Evolutionary conservation across 2,797 vertebrate genomes (phyloP), one percentile per base, ranked within the genome.

Genomic region (Halcyon badia): DNA sequence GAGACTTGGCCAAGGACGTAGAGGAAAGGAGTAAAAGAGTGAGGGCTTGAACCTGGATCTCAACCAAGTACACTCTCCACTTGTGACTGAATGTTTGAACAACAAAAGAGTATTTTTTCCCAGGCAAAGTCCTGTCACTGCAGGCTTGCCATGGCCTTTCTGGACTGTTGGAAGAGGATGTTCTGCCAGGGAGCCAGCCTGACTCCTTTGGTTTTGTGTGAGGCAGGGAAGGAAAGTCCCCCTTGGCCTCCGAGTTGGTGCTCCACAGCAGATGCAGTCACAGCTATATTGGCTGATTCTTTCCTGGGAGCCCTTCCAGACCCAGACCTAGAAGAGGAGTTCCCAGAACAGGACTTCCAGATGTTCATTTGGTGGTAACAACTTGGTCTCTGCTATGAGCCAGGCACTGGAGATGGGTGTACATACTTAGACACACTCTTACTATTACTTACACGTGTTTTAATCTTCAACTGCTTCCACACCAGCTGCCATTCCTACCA

Each of bases 61-160:
- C 83, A 89, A 82, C 62, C 90, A 95, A 96, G 81, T 84, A 83
- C 22, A 21, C 77, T 91, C 33, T 79, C 65, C 4, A 0, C 51
- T 86, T 95, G 60, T 89, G 70, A 73, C 26, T 85, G 61, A 89
- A 73, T 80, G 48, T 79, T 91, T 97, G 39, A 95, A 89, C 31
- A 96, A 88, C 35, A 73, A 65, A 20, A 82, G 14, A 28, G 72
- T 92, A 21, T 48, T 81, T 81, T 87, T 90, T 86, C 42, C 87
- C 33, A 86, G 83, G 48, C 69, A 83, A 88, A 90, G 37, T 61
- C 85, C 71, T 90, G n/a, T 89, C 46, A 54, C 77, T 86, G 49
- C 65, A 72, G 46, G 33, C 35, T 83, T 82, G 39, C 60, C 42
- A 7, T 78, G 49, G 54, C 39, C 58, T 95, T 94, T 81, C 35